phyloP scores from a whole-genome alignment of 2,113 vertebrate species.

The Chlamydotis undulata region DNA sequence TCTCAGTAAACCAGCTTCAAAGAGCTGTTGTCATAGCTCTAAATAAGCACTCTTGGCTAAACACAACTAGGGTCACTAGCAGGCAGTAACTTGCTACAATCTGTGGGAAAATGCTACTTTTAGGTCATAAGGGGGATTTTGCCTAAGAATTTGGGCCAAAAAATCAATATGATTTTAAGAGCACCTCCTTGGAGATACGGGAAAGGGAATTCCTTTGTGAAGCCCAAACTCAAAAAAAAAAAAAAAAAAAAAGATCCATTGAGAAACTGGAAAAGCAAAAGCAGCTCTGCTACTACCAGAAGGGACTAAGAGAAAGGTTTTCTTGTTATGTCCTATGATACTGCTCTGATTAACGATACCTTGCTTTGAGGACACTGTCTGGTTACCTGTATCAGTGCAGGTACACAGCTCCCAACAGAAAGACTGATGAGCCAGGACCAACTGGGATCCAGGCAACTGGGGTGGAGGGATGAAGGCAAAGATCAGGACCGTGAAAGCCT shows the following conservation, averaged over 20 bases:
- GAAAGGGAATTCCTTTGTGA: neutral
- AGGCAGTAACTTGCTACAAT: neutral
- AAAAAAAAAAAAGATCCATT: neutral
- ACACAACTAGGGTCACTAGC: neutral
- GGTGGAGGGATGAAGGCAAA: neutral
- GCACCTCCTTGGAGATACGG: neutral
- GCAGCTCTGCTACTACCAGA: neutral
- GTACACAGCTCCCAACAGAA: neutral
- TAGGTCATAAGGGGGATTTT: neutral
- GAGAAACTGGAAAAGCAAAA: neutral
- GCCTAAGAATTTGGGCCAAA: neutral
- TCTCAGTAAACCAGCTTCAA: neutral
- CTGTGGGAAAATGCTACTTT: neutral
- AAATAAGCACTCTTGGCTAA: neutral
- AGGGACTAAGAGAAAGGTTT: neutral
- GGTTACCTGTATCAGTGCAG: neutral
- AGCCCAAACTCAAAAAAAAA: neutral
- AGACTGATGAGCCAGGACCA: neutral
- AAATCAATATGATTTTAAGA: neutral
- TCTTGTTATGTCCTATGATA: neutral
- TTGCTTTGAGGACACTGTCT: neutral
- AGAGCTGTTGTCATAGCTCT: neutral
- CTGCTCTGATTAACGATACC: neutral
- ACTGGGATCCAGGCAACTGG: neutral
- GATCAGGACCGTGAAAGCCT: neutral